Percentiles rank a stretch among this genome's conserved stretches.
Conservation (phyloP, 2,113 vertebrate genomes). For the Pygathrix nemaeus region DNA sequence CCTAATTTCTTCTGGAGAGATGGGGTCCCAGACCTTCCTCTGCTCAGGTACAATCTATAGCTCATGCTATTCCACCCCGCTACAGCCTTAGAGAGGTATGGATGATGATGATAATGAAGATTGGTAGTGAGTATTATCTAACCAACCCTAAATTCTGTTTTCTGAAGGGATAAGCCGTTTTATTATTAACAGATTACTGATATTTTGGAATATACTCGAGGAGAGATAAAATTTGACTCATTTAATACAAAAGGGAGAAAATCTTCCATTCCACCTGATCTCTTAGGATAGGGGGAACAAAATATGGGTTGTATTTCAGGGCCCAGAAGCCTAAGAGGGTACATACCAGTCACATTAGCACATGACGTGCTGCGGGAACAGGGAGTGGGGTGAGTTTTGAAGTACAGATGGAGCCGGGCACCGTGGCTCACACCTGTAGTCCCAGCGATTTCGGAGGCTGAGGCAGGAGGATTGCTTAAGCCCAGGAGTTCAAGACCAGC, state of each 20-base stretch:
- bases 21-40: not conserved
- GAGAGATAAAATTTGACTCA: not conserved
- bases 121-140: not conserved
- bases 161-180: not conserved
- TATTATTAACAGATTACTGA: not conserved
- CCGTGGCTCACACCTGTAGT: no score
- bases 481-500: no score
- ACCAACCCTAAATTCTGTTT: not conserved
- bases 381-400: not conserved
- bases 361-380: not conserved
- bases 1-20: not conserved
- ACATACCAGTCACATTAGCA: not conserved
- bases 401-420: not conserved
- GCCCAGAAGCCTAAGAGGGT: not conserved
- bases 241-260: not conserved
- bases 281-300: not conserved
- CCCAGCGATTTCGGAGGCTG: fast-evolving
- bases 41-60: not conserved
- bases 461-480: no score
- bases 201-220: not conserved
- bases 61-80: not conserved
- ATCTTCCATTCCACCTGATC: not conserved
- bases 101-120: no score
- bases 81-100: not conserved
- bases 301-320: not conserved